phyloP scores from a whole-genome alignment of 2,797 vertebrate species.

The Oreochromis grahami region DNA sequence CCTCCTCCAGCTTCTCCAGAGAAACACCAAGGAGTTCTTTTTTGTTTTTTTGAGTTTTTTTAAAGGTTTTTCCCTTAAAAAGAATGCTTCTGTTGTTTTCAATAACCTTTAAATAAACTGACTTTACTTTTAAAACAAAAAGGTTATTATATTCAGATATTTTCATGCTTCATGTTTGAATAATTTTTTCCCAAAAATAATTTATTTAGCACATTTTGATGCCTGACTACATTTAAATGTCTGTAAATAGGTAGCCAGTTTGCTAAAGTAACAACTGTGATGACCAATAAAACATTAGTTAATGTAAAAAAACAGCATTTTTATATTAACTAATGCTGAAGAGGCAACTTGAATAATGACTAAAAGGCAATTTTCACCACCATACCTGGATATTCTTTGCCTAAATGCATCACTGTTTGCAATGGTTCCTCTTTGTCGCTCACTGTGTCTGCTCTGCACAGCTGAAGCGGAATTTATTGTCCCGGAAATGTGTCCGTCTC shows the following conservation, averaged over 20 bases:
- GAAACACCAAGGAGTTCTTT: not conserved
- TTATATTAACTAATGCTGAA: not conserved
- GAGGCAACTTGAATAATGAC: not conserved
- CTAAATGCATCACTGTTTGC: not conserved
- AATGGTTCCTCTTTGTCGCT: not conserved
- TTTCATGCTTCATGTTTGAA: not conserved
- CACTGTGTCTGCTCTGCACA: not conserved
- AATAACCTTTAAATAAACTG: not conserved
- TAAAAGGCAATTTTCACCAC: not conserved
- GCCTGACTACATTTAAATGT: not conserved
- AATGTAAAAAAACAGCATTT: not conserved
- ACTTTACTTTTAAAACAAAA: not conserved
- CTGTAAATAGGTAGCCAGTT: not conserved
- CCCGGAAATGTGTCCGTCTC: not conserved
- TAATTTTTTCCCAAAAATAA: accelerated
- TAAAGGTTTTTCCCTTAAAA: not conserved
- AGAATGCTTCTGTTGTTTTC: not conserved
- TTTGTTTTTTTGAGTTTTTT: accelerated
- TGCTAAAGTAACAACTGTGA: not conserved
- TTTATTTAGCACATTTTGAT: not conserved
- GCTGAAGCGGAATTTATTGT: not conserved
- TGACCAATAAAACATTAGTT: not conserved
- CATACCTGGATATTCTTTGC: not conserved
- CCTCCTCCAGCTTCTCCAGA: not conserved
- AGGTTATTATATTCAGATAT: not conserved